Percentiles rank a stretch among this genome's conserved stretches.
Evolutionary conservation across 2,888 invertebrate species (phyloP).

Genomic region (Monopis laevigella): DNA sequence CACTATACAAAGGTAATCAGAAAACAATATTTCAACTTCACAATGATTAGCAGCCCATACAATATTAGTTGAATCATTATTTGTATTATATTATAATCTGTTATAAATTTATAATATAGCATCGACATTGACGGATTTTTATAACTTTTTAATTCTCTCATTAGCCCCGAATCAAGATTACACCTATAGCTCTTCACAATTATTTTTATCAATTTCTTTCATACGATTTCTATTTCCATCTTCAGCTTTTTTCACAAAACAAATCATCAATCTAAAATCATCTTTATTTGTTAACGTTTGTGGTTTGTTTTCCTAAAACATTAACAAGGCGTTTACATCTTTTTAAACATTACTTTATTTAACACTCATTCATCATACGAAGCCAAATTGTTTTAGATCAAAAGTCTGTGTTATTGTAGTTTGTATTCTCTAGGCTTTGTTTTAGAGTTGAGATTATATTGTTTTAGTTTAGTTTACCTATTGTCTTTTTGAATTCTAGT

Average conservation of each 20-base stretch:
- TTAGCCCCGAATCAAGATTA: background rate
- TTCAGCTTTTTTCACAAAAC: constrained; percentile 21
- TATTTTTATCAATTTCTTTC: constrained; percentile 48
- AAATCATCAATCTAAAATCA: constrained; percentile 14
- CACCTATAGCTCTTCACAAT: constrained; percentile 19
- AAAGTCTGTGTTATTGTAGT: constrained; percentile 20
- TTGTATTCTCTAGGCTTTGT: constrained; percentile 19
- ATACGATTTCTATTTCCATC: constrained; percentile 41
- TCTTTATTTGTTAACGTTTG: background rate
- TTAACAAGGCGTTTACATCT: constrained; percentile 19
- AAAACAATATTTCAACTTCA: no score
- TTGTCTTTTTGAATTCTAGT: constrained; percentile 6
- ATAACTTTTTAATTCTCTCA: constrained; percentile 1
- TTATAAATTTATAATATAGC: no score
- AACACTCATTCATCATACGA: constrained; percentile 60
- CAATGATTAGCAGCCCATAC: no score
- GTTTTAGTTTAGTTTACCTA: constrained; percentile 4
- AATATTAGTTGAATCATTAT: background rate
- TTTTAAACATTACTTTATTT: constrained; percentile 31
- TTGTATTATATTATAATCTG: background rate
- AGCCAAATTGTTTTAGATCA: constrained; percentile 55
- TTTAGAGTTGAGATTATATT: constrained; percentile 25
- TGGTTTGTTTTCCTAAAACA: background rate
- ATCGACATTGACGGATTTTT: background rate
- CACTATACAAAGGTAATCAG: no score